Conservation (phyloP, 1,140 invertebrate species). For the Rhyacophila brunnea region DNA sequence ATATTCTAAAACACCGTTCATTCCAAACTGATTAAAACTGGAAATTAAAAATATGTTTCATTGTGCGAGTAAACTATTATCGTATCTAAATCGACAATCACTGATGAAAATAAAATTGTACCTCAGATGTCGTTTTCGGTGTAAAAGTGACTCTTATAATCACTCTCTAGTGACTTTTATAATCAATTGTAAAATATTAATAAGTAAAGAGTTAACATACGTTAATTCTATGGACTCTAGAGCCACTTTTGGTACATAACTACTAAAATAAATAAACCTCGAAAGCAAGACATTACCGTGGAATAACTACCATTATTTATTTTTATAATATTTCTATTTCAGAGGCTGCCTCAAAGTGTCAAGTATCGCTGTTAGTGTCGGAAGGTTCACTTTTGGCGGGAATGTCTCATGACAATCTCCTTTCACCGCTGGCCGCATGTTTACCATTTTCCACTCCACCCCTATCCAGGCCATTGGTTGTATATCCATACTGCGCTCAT, state of each 20-base stretch:
- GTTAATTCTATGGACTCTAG: too few relatives aligned
- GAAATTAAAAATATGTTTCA: too few relatives aligned
- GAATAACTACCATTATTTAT: background rate
- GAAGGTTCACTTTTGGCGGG: constrained; percentile 84
- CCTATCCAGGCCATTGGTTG: constrained; percentile 64
- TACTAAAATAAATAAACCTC: background rate
- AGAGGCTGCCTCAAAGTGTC: constrained; percentile 81
- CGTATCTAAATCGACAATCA: too few relatives aligned
- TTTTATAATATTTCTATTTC: constrained; percentile 32
- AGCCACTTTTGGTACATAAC: background rate
- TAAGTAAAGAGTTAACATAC: too few relatives aligned
- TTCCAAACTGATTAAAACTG: too few relatives aligned
- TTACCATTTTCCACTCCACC: constrained; percentile 28
- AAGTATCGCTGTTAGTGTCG: constrained; percentile 76
- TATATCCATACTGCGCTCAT: constrained; percentile 77
- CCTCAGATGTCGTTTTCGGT: too few relatives aligned
- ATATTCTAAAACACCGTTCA: too few relatives aligned
- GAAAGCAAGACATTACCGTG: background rate
- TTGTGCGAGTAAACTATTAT: too few relatives aligned
- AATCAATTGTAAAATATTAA: too few relatives aligned
- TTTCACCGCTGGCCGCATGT: constrained; percentile 78
- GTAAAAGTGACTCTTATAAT: too few relatives aligned
- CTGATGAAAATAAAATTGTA: too few relatives aligned
- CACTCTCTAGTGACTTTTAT: too few relatives aligned
- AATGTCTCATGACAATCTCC: constrained; percentile 77